phyloP scores from a whole-genome alignment of 2,888 invertebrate genomes.

The Papilio demoleus region DNA sequence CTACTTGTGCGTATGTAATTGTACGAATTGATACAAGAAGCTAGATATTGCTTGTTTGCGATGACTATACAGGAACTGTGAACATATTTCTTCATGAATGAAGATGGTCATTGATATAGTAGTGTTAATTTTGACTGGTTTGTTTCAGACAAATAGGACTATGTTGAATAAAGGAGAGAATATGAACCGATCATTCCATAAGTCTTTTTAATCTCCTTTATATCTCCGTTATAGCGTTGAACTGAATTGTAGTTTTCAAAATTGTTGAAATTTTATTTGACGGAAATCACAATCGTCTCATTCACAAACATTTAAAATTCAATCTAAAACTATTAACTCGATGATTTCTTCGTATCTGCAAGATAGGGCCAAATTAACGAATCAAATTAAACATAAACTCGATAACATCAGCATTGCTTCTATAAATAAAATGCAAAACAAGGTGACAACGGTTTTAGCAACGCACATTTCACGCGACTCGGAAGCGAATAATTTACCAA shows the following conservation, averaged over 20 bases:
- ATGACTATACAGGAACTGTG: background rate
- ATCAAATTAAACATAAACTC: slow-evolving; percentile 41
- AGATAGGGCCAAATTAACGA: slow-evolving; percentile 42
- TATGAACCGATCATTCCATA: no score
- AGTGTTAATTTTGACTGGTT: no score
- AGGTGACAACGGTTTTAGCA: slow-evolving; percentile 45
- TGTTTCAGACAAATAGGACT: no score
- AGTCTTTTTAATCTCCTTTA: no score
- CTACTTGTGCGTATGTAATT: slow-evolving; percentile 13
- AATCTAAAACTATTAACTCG: slow-evolving; percentile 36
- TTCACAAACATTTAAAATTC: slow-evolving; percentile 1
- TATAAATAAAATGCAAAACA: slow-evolving; percentile 46
- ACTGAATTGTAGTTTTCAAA: no score
- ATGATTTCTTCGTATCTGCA: slow-evolving; percentile 35
- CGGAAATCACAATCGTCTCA: background rate
- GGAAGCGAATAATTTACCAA: slow-evolving; percentile 56
- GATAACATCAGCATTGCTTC: slow-evolving; percentile 45
- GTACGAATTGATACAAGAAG: background rate
- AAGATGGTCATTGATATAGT: no score
- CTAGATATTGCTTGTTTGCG: background rate
- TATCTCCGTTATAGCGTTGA: no score
- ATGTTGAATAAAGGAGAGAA: no score
- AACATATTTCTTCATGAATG: background rate
- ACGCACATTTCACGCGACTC: slow-evolving; percentile 44
- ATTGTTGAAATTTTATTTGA: no score